Conservation (phyloP, 2,888 invertebrate genomes). For the Mesorhabditis sp. region DNA sequence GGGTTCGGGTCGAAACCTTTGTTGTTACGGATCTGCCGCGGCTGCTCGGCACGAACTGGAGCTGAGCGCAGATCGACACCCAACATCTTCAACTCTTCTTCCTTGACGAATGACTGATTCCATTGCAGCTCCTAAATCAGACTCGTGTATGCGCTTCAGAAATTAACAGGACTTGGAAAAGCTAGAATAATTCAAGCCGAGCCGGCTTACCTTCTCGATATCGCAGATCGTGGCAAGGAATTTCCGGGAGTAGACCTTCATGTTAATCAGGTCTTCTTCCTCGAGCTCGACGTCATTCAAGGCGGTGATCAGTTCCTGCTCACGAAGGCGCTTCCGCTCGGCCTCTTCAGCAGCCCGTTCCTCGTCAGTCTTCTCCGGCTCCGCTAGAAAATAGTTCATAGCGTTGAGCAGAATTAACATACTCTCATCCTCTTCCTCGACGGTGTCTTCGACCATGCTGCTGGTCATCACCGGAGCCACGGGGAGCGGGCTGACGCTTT, state of each 20-base stretch:
- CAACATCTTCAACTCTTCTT: neutral
- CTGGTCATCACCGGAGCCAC: neutral
- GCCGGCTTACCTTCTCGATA: slow-evolving; percentile 23
- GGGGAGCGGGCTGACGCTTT: neutral
- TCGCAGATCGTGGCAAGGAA: slow-evolving; percentile 35
- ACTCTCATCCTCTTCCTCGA: neutral
- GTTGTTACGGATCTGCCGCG: neutral
- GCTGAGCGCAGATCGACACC: neutral
- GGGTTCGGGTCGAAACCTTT: slow-evolving; percentile 9
- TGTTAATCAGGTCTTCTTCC: slow-evolving; percentile 17
- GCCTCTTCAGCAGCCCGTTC: slow-evolving; percentile 17
- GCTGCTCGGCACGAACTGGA: slow-evolving; percentile 12
- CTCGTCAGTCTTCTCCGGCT: neutral
- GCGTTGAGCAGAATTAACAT: neutral
- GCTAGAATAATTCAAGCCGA: neutral
- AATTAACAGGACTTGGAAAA: neutral
- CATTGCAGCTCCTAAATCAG: neutral
- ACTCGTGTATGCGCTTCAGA: no score
- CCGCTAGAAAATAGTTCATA: neutral
- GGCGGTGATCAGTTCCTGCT: slow-evolving; percentile 17
- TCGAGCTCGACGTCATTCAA: slow-evolving; percentile 6
- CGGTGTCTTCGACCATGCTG: neutral
- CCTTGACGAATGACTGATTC: neutral
- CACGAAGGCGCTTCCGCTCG: slow-evolving; percentile 17
- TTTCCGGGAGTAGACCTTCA: slow-evolving; percentile 20